Percentiles rank a stretch among this genome's conserved stretches.
These are phyloP conservation scores for Pyrgilauda ruficollis DNA, from an alignment of 2,113 vertebrate species.

Conservation along the genomic window DNA sequence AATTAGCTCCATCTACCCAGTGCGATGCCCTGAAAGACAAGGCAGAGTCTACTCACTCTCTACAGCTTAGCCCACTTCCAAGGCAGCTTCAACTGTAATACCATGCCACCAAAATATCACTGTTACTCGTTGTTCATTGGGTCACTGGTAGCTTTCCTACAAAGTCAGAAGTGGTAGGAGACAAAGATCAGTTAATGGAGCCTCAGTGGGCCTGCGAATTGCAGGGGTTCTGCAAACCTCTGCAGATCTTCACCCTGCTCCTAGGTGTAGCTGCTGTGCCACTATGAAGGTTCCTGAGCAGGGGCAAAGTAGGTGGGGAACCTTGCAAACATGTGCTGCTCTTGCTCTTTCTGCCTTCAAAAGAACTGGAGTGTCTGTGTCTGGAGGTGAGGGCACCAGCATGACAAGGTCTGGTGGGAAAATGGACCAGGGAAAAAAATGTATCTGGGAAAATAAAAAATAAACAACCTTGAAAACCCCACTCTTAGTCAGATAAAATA, in stretches of 20 bases:
- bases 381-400: background rate
- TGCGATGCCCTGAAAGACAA: background rate
- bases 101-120: background rate
- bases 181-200: background rate
- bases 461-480: background rate
- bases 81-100: background rate
- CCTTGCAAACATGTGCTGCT: background rate
- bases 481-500: background rate
- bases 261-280: background rate
- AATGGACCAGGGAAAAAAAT: background rate
- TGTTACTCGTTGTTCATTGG: background rate
- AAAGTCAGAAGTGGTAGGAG: background rate
- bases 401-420: background rate
- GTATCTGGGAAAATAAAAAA: background rate
- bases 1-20: background rate
- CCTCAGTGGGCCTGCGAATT: background rate
- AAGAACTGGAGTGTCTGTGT: background rate
- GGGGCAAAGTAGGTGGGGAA: background rate
- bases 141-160: background rate
- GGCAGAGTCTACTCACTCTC: background rate
- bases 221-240: background rate
- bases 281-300: background rate
- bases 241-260: background rate
- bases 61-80: background rate
- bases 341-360: background rate